These are phyloP conservation scores for Sialis fuliginosa DNA, from an alignment of 2,888 invertebrate genomes.

Conservation along the genomic window DNA sequence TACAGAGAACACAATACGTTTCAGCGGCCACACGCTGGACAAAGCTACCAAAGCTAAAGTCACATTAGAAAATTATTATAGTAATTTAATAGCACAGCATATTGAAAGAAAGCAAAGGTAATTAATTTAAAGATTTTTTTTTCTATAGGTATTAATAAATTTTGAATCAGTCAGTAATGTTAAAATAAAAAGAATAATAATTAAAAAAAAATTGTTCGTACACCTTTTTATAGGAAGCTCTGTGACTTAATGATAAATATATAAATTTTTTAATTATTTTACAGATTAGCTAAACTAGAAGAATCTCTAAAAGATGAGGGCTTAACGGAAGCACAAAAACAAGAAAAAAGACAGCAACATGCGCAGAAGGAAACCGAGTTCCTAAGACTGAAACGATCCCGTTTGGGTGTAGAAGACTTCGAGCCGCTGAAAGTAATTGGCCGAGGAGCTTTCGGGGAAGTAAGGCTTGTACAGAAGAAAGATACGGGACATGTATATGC, in stretches of 20 bases:
- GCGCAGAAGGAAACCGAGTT: constrained; percentile 99
- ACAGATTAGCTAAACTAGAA: constrained; percentile 77
- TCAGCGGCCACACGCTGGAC: constrained; percentile 94
- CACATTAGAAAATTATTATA: constrained; percentile 97
- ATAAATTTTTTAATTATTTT: not conserved
- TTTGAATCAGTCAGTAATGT: not conserved
- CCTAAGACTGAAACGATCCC: constrained; percentile 83
- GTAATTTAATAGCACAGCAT: constrained; percentile 93
- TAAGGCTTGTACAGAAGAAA: constrained; percentile 95
- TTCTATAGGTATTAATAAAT: not conserved
- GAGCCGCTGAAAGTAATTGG: constrained; percentile 94
- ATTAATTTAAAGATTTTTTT: constrained; percentile 9
- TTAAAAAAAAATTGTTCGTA: not conserved
- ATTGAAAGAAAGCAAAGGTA: constrained; percentile 91
- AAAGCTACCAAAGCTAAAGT: constrained; percentile 99
- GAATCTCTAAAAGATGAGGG: constrained; percentile 93
- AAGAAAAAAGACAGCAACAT: constrained; percentile 86
- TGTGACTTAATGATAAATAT: not conserved
- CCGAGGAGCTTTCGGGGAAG: constrained; percentile 86
- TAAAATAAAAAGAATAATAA: not conserved
- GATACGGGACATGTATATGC: constrained; percentile 99
- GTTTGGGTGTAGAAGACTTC: constrained; percentile 95
- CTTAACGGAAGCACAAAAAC: constrained; percentile 83
- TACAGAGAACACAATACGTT: constrained; percentile 70
- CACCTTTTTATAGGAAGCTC: not conserved